These are phyloP conservation scores for Sebastes steindachneri DNA, from an alignment of 2,797 vertebrate species.

Conservation along the genomic window DNA sequence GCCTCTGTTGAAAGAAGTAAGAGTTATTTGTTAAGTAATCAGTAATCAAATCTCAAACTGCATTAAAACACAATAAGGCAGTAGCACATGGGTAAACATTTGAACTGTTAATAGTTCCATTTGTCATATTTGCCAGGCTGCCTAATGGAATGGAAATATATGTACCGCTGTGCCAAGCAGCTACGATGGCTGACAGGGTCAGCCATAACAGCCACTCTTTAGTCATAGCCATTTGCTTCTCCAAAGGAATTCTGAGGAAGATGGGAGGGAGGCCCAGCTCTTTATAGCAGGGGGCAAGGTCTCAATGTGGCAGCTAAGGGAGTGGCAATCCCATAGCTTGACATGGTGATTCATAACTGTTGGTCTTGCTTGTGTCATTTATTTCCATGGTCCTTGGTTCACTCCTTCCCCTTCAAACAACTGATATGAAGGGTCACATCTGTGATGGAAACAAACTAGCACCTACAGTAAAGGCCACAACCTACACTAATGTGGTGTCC, in stretches of 20 bases:
- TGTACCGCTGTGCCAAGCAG: constrained; percentile 57
- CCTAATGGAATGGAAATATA: constrained; percentile 3
- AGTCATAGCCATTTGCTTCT: constrained; percentile 48
- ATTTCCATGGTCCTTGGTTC: background rate
- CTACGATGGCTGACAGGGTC: constrained; percentile 45
- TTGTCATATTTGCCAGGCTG: background rate
- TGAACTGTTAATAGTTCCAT: background rate
- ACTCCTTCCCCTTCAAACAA: background rate
- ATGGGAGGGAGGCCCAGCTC: constrained; percentile 17
- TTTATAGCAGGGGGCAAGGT: constrained; percentile 68
- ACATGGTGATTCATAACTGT: constrained; percentile 12
- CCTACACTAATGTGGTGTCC: background rate
- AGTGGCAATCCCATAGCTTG: constrained; percentile 24
- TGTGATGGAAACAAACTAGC: background rate
- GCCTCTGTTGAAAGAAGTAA: constrained; percentile 44
- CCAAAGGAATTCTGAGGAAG: constrained; percentile 43
- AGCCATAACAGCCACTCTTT: constrained; percentile 60
- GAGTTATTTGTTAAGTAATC: background rate
- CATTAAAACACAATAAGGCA: constrained; percentile 16
- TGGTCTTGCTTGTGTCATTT: background rate
- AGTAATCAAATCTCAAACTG: constrained; percentile 20
- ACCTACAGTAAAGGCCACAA: background rate
- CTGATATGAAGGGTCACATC: background rate
- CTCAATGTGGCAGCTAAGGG: constrained; percentile 45
- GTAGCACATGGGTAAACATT: constrained; percentile 11